Conservation (phyloP, 2,797 vertebrate genomes). For the Pelochelys cantorii region DNA sequence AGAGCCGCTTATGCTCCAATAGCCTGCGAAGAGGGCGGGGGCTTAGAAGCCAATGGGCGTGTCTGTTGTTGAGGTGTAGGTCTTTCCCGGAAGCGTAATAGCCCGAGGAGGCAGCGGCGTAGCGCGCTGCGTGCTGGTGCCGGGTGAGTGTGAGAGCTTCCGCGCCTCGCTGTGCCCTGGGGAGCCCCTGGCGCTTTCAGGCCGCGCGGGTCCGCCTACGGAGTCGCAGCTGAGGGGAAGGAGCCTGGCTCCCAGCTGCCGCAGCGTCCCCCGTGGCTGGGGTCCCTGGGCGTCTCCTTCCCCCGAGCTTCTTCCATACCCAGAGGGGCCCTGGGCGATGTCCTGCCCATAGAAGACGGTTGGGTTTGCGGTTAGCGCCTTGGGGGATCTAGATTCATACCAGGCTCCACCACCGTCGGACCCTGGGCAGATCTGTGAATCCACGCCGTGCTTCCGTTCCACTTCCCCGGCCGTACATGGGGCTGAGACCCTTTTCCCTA, state of each 20-base stretch:
- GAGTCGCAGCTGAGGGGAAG: too few species aligned
- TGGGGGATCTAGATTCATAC: not conserved
- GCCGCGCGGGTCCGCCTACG: too few species aligned
- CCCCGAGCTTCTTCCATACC: not conserved
- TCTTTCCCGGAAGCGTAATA: not conserved
- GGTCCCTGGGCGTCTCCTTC: too few species aligned
- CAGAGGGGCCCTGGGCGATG: too few species aligned
- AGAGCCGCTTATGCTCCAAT: not conserved
- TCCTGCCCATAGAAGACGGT: not conserved
- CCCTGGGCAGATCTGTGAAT: not conserved
- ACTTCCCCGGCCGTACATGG: not conserved
- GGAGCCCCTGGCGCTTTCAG: not conserved
- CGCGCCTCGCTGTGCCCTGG: not conserved
- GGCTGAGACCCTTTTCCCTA: not conserved
- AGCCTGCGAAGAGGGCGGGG: not conserved
- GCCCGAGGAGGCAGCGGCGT: accelerated
- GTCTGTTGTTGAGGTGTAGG: not conserved
- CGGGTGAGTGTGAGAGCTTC: not conserved
- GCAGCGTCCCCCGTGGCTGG: too few species aligned
- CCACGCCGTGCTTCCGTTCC: not conserved
- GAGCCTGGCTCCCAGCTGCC: not conserved
- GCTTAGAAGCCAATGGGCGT: not conserved
- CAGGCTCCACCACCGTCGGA: not conserved
- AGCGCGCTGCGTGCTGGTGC: not conserved
- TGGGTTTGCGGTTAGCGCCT: not conserved